Percentiles rank a stretch among this genome's conserved stretches.
Evolutionary conservation across 2,888 invertebrate species (phyloP).

Genomic region (Parapristionchus giblindavisi): DNA sequence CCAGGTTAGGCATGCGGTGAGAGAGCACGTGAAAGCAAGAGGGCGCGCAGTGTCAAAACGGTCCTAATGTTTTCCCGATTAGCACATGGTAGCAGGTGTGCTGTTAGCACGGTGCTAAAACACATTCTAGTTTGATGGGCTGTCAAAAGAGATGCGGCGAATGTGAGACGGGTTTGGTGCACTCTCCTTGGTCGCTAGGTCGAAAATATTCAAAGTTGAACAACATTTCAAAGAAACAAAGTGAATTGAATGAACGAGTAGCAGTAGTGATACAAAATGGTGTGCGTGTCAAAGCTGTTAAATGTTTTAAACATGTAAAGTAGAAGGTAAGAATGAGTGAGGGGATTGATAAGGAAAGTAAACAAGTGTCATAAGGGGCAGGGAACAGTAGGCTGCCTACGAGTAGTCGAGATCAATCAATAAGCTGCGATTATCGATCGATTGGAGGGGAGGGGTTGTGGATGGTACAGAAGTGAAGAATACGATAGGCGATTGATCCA

Average conservation of each 20-base stretch:
- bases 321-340: background rate
- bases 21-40: background rate
- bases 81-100: constrained; percentile 32
- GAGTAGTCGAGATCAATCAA: background rate
- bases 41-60: constrained; percentile 1
- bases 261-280: too few relatives aligned
- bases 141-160: too few relatives aligned
- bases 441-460: background rate
- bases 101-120: background rate
- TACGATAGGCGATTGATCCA: background rate
- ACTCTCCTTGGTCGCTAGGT: too few relatives aligned
- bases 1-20: background rate
- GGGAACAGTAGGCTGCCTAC: background rate
- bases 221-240: too few relatives aligned
- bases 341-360: constrained; percentile 6
- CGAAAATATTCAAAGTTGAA: too few relatives aligned
- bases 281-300: too few relatives aligned
- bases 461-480: too few relatives aligned
- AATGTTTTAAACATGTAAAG: background rate
- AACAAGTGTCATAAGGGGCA: background rate
- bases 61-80: too few relatives aligned
- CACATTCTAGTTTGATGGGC: too few relatives aligned
- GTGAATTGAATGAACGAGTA: too few relatives aligned
- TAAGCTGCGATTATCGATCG: background rate
- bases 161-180: too few relatives aligned